phyloP scores from a whole-genome alignment of 1,140 invertebrate genomes.

The Ephestia elutella region DNA sequence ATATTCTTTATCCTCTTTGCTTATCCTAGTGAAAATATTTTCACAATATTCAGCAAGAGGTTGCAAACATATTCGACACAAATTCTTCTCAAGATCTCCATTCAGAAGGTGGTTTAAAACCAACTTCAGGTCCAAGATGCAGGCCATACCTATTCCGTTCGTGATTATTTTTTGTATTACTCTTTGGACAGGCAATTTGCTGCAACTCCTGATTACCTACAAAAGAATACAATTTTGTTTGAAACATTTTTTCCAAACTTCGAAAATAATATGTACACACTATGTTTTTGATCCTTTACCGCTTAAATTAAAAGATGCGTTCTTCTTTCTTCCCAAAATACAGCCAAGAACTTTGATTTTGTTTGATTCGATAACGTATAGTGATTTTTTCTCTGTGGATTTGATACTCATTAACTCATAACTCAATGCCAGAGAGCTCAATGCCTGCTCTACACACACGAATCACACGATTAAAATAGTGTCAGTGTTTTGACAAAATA shows the following conservation, averaged over 20 bases:
- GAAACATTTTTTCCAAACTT: not conserved
- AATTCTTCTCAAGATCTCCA: conserved; percentile 44
- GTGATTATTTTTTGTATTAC: too few species aligned
- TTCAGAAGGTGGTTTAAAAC: conserved; percentile 53
- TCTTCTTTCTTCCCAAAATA: conserved; percentile 15
- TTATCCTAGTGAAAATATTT: conserved; percentile 48
- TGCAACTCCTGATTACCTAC: not conserved
- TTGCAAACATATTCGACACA: conserved; percentile 50
- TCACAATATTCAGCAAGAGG: conserved; percentile 37
- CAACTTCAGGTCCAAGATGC: conserved; percentile 35
- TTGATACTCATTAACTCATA: too few species aligned
- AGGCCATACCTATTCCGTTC: conserved; percentile 37
- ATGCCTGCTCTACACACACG: too few species aligned
- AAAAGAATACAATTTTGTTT: not conserved
- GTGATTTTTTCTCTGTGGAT: too few species aligned
- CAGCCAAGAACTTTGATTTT: too few species aligned
- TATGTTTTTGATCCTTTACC: conserved; percentile 20
- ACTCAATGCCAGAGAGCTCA: too few species aligned
- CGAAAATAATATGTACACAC: not conserved
- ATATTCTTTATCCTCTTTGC: conserved; percentile 46
- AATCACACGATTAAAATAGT: too few species aligned
- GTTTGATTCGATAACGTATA: too few species aligned
- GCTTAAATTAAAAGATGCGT: conserved; percentile 41
- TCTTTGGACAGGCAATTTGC: too few species aligned
- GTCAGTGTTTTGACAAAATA: too few species aligned